These are phyloP conservation scores for Diorhabda sublineata DNA, from an alignment of 1,140 invertebrate species.

Conservation along the genomic window DNA sequence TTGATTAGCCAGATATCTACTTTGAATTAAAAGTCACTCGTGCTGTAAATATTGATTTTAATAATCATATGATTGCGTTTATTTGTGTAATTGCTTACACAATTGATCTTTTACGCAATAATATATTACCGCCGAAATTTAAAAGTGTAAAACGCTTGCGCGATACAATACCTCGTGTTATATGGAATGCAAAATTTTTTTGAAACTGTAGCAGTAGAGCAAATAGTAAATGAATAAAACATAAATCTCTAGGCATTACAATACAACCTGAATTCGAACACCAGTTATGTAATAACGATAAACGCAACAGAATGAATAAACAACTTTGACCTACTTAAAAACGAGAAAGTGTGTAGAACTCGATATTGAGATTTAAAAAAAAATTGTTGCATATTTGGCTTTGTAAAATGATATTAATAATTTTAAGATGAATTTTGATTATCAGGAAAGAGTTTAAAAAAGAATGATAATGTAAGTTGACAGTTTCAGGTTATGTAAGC, in stretches of 20 bases:
- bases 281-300: constrained; percentile 28
- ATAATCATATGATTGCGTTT: no score
- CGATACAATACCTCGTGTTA: background rate
- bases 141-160: constrained; percentile 10
- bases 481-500: constrained; percentile 17
- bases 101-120: background rate
- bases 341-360: constrained; percentile 28
- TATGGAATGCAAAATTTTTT: constrained; percentile 9
- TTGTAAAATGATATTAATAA: constrained; percentile 6
- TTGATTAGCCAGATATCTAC: background rate
- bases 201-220: constrained; percentile 15
- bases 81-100: background rate
- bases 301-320: constrained; percentile 31
- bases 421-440: constrained; percentile 4
- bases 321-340: constrained; percentile 32
- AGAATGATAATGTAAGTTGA: background rate
- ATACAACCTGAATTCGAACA: constrained; percentile 26
- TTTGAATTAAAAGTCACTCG: no score
- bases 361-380: background rate
- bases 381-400: background rate
- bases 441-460: background rate
- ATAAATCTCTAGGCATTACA: constrained; percentile 17
- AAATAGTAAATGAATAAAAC: constrained; percentile 21
- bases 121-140: constrained; percentile 23
- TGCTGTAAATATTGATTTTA: no score